Evolutionary conservation across 2,888 invertebrate genomes (phyloP), one percentile per base, ranked within the genome.

Genomic region (Azorinus chamasolen): DNA sequence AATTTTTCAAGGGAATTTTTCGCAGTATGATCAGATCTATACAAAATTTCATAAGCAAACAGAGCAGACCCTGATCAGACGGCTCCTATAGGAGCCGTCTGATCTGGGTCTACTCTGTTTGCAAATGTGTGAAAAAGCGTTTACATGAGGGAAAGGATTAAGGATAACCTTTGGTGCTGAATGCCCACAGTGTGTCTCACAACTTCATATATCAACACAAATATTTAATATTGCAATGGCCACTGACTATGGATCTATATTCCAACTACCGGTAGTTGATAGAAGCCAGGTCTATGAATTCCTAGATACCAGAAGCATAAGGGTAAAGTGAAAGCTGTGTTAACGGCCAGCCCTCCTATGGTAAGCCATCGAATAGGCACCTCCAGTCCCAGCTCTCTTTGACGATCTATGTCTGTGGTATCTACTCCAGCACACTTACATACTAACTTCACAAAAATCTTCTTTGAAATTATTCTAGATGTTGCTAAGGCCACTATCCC

Each of bases 241-340:
- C 32, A 32, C 32, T 6, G 32, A 32, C 4, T 32, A 32, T 6
- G 10, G 32, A 4, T 25, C 63, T 51, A 75, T 14, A 75, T 16
- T 3, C 74, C 75, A 8, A 79, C 55, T 94, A 97, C 97, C n/a
- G n/a, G n/a, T n/a, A n/a, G n/a, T 0, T 96, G 96, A 89, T 96
- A 97, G 94, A 97, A 97, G 0, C 96, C 96, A 0, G 96, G 96
- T 89, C 97, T 93, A 91, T 96, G 96, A 86, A 98, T 97, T 77
- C 95, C 95, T 54, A 98, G 92, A 86, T 95, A 93, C 55, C 95
- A 94, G 93, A 97, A 98, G 37, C 97, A 94, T 85, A 95, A 95
- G 0, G 98, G 98, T 83, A 97, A 94, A 54, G 96, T 93, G 92
- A 96, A 97, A 0, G 96, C 94, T 1, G 96, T 96, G 92, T 96